Percentiles rank a stretch among this genome's conserved stretches.
Evolutionary conservation across 2,888 invertebrate genomes (phyloP).

Genomic region (Lithophane semibrunnea): DNA sequence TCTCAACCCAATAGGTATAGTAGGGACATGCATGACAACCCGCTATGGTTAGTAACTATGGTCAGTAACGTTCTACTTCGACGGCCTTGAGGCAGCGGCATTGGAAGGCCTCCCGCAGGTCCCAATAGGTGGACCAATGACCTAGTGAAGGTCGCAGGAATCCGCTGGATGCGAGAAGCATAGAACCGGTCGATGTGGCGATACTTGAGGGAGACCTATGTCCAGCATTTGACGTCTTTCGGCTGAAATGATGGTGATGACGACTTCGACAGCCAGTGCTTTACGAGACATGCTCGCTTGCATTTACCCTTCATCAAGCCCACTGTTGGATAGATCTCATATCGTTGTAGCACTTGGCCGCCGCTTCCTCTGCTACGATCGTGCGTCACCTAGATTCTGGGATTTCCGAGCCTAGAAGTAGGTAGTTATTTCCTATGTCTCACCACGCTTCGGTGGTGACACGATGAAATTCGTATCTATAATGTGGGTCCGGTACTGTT

Average conservation of each 20-base stretch:
- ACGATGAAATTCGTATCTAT: not conserved
- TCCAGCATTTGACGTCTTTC: not conserved
- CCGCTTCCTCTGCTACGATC: not conserved
- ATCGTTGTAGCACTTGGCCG: too few species aligned
- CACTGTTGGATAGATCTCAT: not conserved
- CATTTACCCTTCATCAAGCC: not conserved
- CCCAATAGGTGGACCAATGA: not conserved
- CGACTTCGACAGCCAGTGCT: not conserved
- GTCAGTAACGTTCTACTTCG: not conserved
- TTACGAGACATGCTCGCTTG: not conserved
- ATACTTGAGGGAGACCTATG: not conserved
- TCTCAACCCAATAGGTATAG: too few species aligned
- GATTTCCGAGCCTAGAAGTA: not conserved
- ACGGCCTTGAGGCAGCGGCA: not conserved
- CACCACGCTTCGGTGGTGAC: not conserved
- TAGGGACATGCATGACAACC: too few species aligned
- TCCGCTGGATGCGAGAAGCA: not conserved
- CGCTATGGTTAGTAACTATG: not conserved
- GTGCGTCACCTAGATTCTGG: not conserved
- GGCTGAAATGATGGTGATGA: not conserved
- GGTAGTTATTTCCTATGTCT: not conserved
- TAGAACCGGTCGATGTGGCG: not conserved
- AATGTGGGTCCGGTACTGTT: too few species aligned
- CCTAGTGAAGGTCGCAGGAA: not conserved
- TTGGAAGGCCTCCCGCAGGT: not conserved